Conservation (phyloP, 2,113 vertebrate genomes). For the Amazona vittata region DNA sequence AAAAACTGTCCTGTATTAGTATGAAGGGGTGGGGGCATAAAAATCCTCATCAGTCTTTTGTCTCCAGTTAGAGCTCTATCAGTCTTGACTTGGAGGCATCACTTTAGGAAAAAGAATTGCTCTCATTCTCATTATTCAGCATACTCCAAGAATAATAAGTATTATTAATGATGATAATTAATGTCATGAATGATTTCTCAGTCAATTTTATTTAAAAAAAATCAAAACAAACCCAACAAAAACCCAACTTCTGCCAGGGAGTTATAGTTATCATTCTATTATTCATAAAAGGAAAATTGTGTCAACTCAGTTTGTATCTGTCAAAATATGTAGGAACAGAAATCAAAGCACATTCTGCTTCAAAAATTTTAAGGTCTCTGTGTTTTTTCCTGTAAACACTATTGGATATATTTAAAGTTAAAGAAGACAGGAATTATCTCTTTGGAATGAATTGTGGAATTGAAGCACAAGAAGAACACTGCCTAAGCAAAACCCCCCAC, state of each 20-base stretch:
- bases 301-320: neutral
- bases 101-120: neutral
- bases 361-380: neutral
- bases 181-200: neutral
- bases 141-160: neutral
- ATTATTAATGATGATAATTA: neutral
- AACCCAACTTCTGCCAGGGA: neutral
- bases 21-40: neutral
- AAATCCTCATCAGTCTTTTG: neutral
- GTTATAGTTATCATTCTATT: neutral
- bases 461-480: neutral
- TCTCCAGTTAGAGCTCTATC: neutral
- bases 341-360: neutral
- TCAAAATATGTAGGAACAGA: neutral
- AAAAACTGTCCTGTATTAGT: neutral
- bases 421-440: neutral
- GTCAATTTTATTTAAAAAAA: neutral
- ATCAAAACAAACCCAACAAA: neutral
- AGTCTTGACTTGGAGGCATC: neutral
- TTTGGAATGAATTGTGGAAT: neutral
- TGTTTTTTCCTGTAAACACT: neutral
- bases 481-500: neutral
- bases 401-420: neutral
- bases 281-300: neutral
- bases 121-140: neutral